Percentiles rank a stretch among this genome's conserved stretches.
Conservation (phyloP, 1,140 invertebrate genomes). For the Drosophila takahashii region DNA sequence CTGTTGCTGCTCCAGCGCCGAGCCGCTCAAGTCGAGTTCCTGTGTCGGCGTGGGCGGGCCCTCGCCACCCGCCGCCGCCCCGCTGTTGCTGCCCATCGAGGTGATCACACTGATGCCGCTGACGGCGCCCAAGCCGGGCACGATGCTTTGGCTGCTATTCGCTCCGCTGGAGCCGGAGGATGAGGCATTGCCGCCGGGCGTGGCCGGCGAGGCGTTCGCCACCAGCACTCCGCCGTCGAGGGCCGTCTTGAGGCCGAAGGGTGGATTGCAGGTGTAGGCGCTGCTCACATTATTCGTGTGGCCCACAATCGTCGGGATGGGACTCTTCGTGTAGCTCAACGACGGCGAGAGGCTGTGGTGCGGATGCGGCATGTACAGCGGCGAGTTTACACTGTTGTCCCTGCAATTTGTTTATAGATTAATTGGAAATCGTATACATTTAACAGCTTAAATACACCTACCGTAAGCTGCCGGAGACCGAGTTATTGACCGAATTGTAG, state of each 20-base stretch:
- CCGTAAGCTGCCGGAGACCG: conserved; percentile 73
- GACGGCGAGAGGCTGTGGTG: conserved; percentile 78
- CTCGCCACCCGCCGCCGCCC: conserved; percentile 66
- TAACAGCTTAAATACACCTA: conserved; percentile 7
- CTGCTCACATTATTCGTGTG: conserved; percentile 73
- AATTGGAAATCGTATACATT: too few species aligned
- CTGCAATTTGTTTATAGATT: conserved; percentile 25
- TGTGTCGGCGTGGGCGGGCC: conserved; percentile 87
- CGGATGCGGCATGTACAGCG: conserved; percentile 77
- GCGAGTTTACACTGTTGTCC: conserved; percentile 80
- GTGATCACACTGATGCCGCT: conserved; percentile 77
- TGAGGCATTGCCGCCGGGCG: conserved; percentile 26
- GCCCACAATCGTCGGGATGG: conserved; percentile 75
- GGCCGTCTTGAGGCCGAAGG: conserved; percentile 64
- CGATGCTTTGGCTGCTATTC: conserved; percentile 40
- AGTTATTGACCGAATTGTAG: conserved; percentile 70
- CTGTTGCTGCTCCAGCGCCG: conserved; percentile 72
- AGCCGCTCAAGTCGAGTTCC: conserved; percentile 83
- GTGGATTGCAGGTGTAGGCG: conserved; percentile 74
- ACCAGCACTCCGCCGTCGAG: conserved; percentile 52
- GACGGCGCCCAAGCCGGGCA: conserved; percentile 65
- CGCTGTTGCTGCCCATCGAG: conserved; percentile 77
- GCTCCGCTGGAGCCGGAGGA: conserved; percentile 26
- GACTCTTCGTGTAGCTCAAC: conserved; percentile 80
- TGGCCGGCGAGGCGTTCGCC: conserved; percentile 48